Evolutionary conservation across 1,140 invertebrate genomes (phyloP).

Genomic region (Nasonia longicornis): DNA sequence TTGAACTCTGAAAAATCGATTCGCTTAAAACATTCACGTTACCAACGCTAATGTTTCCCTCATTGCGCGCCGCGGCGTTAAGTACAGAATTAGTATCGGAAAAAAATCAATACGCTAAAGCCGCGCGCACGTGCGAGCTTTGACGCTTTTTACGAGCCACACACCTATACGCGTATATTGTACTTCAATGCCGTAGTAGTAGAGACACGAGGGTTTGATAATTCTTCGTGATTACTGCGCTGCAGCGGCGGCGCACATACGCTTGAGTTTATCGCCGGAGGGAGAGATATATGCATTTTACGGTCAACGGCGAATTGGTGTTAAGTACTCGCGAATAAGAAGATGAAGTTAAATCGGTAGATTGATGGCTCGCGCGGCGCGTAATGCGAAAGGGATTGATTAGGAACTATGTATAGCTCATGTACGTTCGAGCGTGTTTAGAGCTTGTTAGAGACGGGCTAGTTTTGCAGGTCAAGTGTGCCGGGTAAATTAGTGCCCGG

Average conservation of each 20-base stretch:
- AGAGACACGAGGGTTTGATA: background rate
- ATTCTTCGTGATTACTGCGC: constrained; percentile 4
- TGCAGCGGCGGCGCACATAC: background rate
- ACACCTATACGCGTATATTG: too few species aligned
- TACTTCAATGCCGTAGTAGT: background rate
- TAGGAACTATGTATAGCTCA: background rate
- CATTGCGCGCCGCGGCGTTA: background rate
- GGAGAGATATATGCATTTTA: background rate
- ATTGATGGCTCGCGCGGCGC: background rate
- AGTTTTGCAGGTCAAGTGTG: background rate
- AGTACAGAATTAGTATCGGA: constrained; percentile 22
- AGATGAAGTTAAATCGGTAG: background rate
- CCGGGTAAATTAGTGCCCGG: too few species aligned
- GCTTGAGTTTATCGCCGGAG: background rate
- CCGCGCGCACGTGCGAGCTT: background rate
- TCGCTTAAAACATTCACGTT: constrained; percentile 24
- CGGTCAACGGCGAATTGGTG: background rate
- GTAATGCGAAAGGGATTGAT: too few species aligned
- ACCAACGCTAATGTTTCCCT: background rate
- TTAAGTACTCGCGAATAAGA: background rate
- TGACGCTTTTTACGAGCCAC: background rate
- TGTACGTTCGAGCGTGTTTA: background rate
- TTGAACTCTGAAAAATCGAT: constrained; percentile 26
- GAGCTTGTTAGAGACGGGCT: background rate
- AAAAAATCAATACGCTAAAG: constrained; percentile 13